These are phyloP conservation scores for Sphaerophoria taeniata DNA, from an alignment of 2,888 invertebrate species.

Conservation along the genomic window DNA sequence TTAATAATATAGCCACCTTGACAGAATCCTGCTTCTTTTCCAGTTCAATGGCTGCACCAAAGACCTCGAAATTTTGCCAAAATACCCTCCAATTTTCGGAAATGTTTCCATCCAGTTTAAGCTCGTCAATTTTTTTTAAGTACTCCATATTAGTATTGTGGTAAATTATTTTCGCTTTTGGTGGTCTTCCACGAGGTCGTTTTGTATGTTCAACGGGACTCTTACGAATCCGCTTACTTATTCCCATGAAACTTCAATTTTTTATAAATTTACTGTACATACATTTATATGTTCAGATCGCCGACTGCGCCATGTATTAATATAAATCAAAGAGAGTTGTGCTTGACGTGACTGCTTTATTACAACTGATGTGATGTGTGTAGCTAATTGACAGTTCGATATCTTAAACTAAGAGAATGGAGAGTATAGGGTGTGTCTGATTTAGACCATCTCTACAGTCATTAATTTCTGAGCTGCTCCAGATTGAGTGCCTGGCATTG, in stretches of 20 bases:
- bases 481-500: too few relatives aligned
- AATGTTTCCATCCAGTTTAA: background rate
- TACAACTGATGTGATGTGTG: too few relatives aligned
- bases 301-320: too few relatives aligned
- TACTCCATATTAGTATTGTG: background rate
- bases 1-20: background rate
- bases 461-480: too few relatives aligned
- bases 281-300: too few relatives aligned
- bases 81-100: background rate
- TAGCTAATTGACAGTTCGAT: too few relatives aligned
- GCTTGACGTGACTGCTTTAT: too few relatives aligned
- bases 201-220: background rate
- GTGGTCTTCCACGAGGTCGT: constrained; percentile 4
- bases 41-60: background rate
- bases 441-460: background rate
- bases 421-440: too few relatives aligned
- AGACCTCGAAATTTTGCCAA: background rate
- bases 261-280: too few relatives aligned
- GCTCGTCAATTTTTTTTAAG: background rate
- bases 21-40: background rate
- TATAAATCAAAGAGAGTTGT: too few relatives aligned
- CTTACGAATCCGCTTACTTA: background rate
- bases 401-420: too few relatives aligned
- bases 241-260: background rate
- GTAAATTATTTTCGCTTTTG: background rate